Percentiles rank a stretch among this genome's conserved stretches.
phyloP scores from a whole-genome alignment of 2,113 vertebrate genomes.

The Aegotheles bennettii region DNA sequence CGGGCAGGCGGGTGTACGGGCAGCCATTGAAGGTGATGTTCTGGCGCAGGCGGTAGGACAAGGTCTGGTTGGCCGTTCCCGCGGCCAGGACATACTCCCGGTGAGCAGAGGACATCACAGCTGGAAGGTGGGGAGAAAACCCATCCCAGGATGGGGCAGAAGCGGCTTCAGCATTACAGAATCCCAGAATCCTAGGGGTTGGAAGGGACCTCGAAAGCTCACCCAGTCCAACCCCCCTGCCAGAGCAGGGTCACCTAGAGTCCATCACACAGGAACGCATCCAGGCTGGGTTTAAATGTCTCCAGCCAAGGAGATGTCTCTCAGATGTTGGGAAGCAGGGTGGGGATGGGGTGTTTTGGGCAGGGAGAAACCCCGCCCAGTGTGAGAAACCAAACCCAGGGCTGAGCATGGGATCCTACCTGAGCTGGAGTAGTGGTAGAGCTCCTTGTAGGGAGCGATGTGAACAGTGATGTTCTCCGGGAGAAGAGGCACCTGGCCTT shows the following conservation, averaged over 20 bases:
- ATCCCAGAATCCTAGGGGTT: no score
- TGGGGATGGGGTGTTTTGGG: not conserved
- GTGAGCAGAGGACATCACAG: conserved; percentile 77
- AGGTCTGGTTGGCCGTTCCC: conserved; percentile 71
- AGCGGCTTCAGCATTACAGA: fast-evolving
- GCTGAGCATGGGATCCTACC: conserved; percentile 63
- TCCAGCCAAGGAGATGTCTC: no score
- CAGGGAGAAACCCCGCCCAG: fast-evolving
- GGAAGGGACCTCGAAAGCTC: no score
- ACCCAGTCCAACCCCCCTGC: no score
- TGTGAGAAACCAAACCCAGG: fast-evolving
- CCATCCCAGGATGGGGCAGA: not conserved
- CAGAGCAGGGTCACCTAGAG: no score
- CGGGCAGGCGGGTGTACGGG: conserved; percentile 52
- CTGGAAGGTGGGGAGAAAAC: not conserved
- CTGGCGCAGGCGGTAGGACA: conserved; percentile 84
- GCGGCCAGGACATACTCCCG: conserved; percentile 76
- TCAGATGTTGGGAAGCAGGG: fast-evolving
- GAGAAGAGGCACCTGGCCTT: conserved; percentile 82
- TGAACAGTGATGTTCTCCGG: conserved; percentile 75
- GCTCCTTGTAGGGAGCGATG: conserved; percentile 85
- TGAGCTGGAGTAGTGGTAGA: conserved; percentile 86
- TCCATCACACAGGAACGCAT: no score
- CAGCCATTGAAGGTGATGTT: conserved; percentile 85
- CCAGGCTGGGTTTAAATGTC: no score